phyloP scores from a whole-genome alignment of 2,113 vertebrate genomes.

The Halichoerus grypus region DNA sequence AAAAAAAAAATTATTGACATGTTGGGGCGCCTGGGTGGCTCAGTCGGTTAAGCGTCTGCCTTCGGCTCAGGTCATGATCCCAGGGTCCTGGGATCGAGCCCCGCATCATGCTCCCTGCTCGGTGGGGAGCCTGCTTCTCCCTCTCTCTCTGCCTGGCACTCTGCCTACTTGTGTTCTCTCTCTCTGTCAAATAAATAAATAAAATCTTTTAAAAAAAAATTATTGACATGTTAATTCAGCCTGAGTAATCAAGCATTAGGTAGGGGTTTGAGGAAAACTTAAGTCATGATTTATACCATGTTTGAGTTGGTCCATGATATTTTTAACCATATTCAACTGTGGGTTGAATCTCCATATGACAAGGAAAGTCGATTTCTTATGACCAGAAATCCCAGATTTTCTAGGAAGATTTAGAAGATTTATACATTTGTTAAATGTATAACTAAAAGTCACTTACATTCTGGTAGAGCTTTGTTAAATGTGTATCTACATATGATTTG shows the following conservation, averaged over 20 bases:
- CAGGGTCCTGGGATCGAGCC: too few relatives aligned
- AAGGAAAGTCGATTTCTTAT: constrained; percentile 25
- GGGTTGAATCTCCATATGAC: background rate
- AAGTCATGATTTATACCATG: background rate
- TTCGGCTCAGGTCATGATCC: too few relatives aligned
- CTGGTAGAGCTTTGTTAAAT: background rate
- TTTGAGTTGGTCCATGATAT: background rate
- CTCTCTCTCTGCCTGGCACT: too few relatives aligned
- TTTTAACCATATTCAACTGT: constrained; percentile 52
- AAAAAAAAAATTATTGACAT: background rate
- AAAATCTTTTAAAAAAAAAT: background rate
- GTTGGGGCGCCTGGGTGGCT: too few relatives aligned
- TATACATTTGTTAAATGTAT: background rate
- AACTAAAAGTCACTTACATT: background rate
- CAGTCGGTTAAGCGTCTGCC: too few relatives aligned
- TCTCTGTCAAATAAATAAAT: too few relatives aligned
- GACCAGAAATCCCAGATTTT: constrained; percentile 9
- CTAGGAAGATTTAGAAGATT: background rate
- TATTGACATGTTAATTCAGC: constrained; percentile 17
- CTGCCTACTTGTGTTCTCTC: too few relatives aligned
- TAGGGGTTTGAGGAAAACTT: background rate
- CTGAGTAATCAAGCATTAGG: background rate
- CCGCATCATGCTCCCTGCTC: too few relatives aligned
- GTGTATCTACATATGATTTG: background rate
- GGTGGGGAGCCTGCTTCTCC: too few relatives aligned